These are phyloP conservation scores for Lasioglossum lativentre DNA, from an alignment of 2,888 invertebrate species.

Conservation along the genomic window DNA sequence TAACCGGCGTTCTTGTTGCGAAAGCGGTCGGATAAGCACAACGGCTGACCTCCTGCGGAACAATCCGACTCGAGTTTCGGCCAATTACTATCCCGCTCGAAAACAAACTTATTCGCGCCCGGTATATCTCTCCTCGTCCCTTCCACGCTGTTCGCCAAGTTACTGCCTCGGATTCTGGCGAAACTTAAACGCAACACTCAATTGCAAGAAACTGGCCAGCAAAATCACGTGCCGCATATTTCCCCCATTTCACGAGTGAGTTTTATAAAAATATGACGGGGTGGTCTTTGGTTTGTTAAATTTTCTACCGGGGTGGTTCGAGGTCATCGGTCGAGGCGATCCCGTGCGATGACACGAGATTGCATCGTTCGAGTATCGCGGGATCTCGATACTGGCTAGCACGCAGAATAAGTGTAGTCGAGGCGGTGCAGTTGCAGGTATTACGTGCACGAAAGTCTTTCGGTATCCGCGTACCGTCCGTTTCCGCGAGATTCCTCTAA, in stretches of 20 bases:
- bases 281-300: background rate
- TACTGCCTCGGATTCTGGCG: background rate
- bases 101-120: constrained; percentile 46
- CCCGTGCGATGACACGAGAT: constrained; percentile 9
- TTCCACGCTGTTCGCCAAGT: background rate
- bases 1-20: constrained; percentile 74
- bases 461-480: constrained; percentile 42
- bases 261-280: background rate
- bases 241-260: background rate
- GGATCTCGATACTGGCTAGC: constrained; percentile 9
- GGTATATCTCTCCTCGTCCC: background rate
- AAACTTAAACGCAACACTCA: background rate
- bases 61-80: constrained; percentile 50
- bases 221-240: no score
- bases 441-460: constrained; percentile 52
- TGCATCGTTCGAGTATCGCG: constrained; percentile 22
- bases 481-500: constrained; percentile 59
- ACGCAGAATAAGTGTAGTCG: constrained; percentile 6
- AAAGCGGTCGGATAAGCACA: constrained; percentile 53
- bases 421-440: constrained; percentile 7
- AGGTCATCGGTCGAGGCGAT: constrained; percentile 16
- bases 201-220: background rate
- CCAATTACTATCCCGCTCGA: constrained; percentile 53
- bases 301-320: background rate
- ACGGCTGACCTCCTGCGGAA: constrained; percentile 63